Conservation (phyloP, 2,797 vertebrate genomes). For the Spinibarbus caldwelli region DNA sequence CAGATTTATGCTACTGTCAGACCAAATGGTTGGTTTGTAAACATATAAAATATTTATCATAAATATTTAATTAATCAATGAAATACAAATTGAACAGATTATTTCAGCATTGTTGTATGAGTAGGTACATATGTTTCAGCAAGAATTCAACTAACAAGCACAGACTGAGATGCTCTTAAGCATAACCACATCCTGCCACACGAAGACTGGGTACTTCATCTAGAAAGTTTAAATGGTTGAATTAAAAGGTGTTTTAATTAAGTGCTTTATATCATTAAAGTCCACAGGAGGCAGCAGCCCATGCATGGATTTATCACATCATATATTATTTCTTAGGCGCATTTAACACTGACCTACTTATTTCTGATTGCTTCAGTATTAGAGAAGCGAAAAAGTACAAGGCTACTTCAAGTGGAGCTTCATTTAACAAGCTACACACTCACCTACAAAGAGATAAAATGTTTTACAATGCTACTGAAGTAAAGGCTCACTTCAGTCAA, state of each 20-base stretch:
- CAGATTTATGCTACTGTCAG: not conserved
- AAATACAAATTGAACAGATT: not conserved
- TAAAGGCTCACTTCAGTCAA: not conserved
- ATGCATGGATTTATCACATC: slow-evolving; percentile 51
- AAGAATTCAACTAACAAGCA: not conserved
- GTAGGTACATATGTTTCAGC: not conserved
- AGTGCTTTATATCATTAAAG: slow-evolving; percentile 44
- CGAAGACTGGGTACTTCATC: not conserved
- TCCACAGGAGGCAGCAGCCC: slow-evolving; percentile 23
- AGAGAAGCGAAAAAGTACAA: slow-evolving; percentile 11
- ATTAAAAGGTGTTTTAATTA: slow-evolving; percentile 30
- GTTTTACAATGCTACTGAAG: not conserved
- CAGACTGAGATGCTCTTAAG: not conserved
- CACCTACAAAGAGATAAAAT: slow-evolving; percentile 11
- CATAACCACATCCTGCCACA: slow-evolving; percentile 4
- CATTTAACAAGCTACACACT: slow-evolving; percentile 16
- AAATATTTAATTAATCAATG: not conserved
- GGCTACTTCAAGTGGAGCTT: not conserved
- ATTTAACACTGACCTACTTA: slow-evolving; percentile 57
- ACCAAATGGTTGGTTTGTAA: not conserved
- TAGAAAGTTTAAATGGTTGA: slow-evolving; percentile 27
- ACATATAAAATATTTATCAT: not conserved
- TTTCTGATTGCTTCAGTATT: slow-evolving; percentile 44
- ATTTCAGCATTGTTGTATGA: not conserved
- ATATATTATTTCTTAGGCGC: slow-evolving; percentile 52